Percentiles rank a stretch among this genome's conserved stretches.
Conservation (phyloP, 2,797 vertebrate genomes). For the Mormyrops boulengeri region DNA sequence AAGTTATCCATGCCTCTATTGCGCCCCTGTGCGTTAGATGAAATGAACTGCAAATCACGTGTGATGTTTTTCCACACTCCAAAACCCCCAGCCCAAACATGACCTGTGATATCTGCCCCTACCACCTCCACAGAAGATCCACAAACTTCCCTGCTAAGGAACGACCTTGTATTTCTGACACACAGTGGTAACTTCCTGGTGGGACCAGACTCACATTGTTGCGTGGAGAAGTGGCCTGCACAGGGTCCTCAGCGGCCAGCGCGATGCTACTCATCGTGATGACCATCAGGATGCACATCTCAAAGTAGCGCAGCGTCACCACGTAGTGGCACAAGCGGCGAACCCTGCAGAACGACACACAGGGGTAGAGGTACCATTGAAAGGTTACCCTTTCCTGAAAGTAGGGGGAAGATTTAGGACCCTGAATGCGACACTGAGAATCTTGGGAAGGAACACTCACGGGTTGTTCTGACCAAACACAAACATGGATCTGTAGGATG, state of each 20-base stretch:
- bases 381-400: background rate
- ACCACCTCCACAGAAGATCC: background rate
- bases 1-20: background rate
- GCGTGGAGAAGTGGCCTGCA: slow-evolving; percentile 73
- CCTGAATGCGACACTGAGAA: background rate
- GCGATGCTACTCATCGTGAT: slow-evolving; percentile 97
- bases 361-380: background rate
- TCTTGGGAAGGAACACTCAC: slow-evolving; percentile 63
- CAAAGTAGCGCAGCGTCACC: slow-evolving; percentile 91
- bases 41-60: background rate
- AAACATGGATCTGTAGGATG: slow-evolving; percentile 97
- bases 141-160: background rate
- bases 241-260: slow-evolving; percentile 89
- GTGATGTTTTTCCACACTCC: background rate
- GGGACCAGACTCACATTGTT: slow-evolving; percentile 76
- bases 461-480: slow-evolving; percentile 86
- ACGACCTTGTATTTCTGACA: background rate
- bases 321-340: slow-evolving; percentile 88
- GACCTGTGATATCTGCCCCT: background rate
- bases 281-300: slow-evolving; percentile 93
- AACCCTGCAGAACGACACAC: slow-evolving; percentile 61
- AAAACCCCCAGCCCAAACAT: background rate
- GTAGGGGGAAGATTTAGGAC: background rate
- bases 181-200: background rate
- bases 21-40: background rate